These are phyloP conservation scores for Cerceris rybyensis DNA, from an alignment of 2,888 invertebrate genomes.

Conservation along the genomic window DNA sequence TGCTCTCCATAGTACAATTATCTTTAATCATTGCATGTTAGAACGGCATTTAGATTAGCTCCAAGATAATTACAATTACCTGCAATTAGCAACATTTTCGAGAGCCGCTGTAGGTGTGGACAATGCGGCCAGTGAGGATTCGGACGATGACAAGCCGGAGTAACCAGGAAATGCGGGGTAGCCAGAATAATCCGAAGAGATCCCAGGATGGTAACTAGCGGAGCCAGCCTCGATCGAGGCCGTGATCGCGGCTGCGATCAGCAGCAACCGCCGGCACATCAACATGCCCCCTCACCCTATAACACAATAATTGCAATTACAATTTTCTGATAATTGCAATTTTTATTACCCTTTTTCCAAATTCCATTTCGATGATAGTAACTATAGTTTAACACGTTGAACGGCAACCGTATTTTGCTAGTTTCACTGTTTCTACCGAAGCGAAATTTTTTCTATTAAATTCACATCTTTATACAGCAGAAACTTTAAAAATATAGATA, in stretches of 20 bases:
- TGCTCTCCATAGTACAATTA: no score
- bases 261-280: slow-evolving; percentile 80
- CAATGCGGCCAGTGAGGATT: slow-evolving; percentile 46
- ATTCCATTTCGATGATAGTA: no score
- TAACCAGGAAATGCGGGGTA: slow-evolving; percentile 63
- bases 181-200: slow-evolving; percentile 67
- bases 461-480: no score
- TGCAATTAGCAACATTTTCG: slow-evolving; percentile 44
- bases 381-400: no score
- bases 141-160: slow-evolving; percentile 63
- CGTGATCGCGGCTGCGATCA: slow-evolving; percentile 81
- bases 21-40: background rate
- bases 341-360: no score
- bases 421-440: no score
- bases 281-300: slow-evolving; percentile 80
- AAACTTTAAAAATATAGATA: no score
- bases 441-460: no score
- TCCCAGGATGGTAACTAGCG: slow-evolving; percentile 71
- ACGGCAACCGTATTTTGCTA: no score
- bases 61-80: slow-evolving; percentile 20
- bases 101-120: slow-evolving; percentile 51
- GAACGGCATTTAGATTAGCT: background rate
- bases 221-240: slow-evolving; percentile 76
- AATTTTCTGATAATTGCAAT: no score
- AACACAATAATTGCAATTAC: no score